phyloP scores from a whole-genome alignment of 2,113 vertebrate genomes.

The Rhabdornis inornatus region DNA sequence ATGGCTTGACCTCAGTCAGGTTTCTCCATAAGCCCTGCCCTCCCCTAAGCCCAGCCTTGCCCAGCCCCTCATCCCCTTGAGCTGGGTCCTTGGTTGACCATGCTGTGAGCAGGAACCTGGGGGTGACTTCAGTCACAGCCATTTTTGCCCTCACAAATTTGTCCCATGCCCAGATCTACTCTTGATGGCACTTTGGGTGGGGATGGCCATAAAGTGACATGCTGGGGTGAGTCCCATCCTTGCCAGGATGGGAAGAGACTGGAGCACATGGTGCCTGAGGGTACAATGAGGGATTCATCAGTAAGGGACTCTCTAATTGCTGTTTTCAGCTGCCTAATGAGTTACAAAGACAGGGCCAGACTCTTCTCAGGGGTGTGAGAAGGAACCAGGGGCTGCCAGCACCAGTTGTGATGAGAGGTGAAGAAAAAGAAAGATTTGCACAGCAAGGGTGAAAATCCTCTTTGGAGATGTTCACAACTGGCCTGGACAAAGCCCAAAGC shows the following conservation, averaged over 20 bases:
- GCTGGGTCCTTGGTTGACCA: neutral
- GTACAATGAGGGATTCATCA: neutral
- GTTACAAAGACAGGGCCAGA: neutral
- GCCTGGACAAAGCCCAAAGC: constrained; percentile 7
- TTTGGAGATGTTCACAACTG: constrained; percentile 25
- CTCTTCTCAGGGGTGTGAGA: neutral
- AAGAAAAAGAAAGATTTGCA: constrained; percentile 24
- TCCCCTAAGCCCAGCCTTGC: neutral
- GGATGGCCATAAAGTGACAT: neutral
- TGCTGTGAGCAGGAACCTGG: neutral
- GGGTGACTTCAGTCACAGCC: neutral
- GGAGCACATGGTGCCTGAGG: neutral
- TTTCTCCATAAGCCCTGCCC: neutral
- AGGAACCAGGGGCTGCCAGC: neutral
- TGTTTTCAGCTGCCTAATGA: neutral
- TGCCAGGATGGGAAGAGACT: neutral
- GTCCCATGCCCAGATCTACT: neutral
- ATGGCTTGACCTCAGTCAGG: neutral
- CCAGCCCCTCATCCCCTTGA: neutral
- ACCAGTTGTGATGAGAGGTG: neutral
- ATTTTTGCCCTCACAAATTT: neutral
- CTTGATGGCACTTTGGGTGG: neutral
- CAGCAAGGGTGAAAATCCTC: constrained; percentile 33
- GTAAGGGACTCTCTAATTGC: neutral
- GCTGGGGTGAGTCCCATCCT: neutral